Evolutionary conservation across 2,888 invertebrate genomes (phyloP), one percentile per base, ranked within the genome.

Genomic region (Helleia helle): DNA sequence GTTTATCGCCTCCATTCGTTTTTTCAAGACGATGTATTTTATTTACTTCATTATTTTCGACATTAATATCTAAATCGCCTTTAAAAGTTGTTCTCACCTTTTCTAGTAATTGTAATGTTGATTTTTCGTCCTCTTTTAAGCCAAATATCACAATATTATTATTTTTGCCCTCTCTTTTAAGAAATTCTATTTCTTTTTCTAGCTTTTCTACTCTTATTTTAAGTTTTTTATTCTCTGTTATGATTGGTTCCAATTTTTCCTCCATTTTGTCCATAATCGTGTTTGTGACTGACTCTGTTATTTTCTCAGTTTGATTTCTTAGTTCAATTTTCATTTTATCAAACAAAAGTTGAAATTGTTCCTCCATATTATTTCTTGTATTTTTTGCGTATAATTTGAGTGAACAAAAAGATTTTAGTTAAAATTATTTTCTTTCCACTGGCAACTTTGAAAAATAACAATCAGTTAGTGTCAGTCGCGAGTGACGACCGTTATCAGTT

Each of bases 201-300:
- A n/a, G n/a, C n/a, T n/a, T n/a, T n/a, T n/a, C n/a, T n/a, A n/a
- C n/a, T n/a, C 40, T 45, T 43, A 18, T 31, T 29, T 47, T 44
- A 13, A 47, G 27, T 15, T 38, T 42, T 44, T 29, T 43, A 39
- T 42, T 48, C 36, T 46, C 46, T 40, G 43, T 40, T 27, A 43
- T n/a, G 25, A 48, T 4, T 8, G 43, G 43, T 18, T 41, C 22
- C 24, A 45, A 26, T 28, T 48, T 48, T 43, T 48, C 45, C 15
- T 48, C 43, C 18, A 44, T 40, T 37, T 18, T 42, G 12, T 47
- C 40, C 31, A 47, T 26, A 17, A 47, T 27, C 30, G n/a, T 44
- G 14, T 40, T 42, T 13, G 45, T 45, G 29, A 41, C 38, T 4
- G 36, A 28, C 11, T 24, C 29, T 11, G 26, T 44, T 38, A 41